Evolutionary conservation across 2,888 invertebrate genomes (phyloP), one percentile per base, ranked within the genome.

Genomic region (Camponotus fellah): DNA sequence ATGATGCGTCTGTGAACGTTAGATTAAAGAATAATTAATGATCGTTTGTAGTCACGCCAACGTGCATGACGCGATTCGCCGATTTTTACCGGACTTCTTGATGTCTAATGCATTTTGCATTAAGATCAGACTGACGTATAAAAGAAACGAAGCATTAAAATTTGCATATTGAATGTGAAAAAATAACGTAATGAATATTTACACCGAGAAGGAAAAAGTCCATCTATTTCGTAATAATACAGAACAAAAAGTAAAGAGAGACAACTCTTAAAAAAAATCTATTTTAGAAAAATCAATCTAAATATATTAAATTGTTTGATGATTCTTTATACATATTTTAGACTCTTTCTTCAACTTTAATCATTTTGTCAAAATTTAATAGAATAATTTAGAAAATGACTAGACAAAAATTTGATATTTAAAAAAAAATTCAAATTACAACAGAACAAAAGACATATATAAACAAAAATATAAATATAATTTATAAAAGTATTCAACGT

Each of bases 11-110:
- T 46, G 71, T 49, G 76, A 83, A 69, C 66, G 85, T 66, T 69
- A 87, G 86, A 90, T 90, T 87, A 88, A 75, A 74, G 58, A 74
- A 82, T 85, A 83, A 86, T 89, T 89, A 91, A 88, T 86, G 87
- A 89, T 81, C 85, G 84, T 65, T 68, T 60, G 64, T 72, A 83
- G 72, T 49, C 79, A 82, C 65, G 68, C 58, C 84, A 72, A 65
- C 53, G 83, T 53, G 43, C 71, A 37, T 80, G 79, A 85, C 68
- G 75, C 79, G 76, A 72, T 74, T 80, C 62, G 82, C 49, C 56
- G 72, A 40, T 76, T 79, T 83, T 82, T 87, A 83, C 79, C n/a
- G 26, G 40, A 77, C 83, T 69, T 34, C 83, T 69, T 34, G 65
- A 21, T 34, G 40, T 77, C 56, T 76, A 69, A 62, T 56, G 62